These are phyloP conservation scores for Hemicentrotus pulcherrimus DNA, from an alignment of 35 echinoderm and acorn worm species.

Conservation along the genomic window DNA sequence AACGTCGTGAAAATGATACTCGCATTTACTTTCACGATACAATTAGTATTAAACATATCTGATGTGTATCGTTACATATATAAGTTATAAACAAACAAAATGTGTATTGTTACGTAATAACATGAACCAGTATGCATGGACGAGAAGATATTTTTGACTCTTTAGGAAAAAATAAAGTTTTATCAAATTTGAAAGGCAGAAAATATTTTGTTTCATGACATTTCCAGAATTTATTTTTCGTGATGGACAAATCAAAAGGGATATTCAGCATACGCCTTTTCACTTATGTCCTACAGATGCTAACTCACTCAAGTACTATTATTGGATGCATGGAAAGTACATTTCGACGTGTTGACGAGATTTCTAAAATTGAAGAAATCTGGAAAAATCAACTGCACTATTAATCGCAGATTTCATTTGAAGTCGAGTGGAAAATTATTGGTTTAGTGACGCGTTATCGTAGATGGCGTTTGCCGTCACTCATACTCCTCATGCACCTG, in stretches of 20 bases:
- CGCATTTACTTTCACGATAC: no score
- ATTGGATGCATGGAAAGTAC: neutral
- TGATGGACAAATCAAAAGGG: neutral
- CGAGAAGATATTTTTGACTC: neutral
- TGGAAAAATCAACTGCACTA: neutral
- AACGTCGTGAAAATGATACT: no score
- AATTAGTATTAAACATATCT: no score
- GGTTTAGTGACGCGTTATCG: neutral
- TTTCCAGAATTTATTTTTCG: neutral
- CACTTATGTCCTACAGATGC: neutral
- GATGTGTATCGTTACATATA: no score
- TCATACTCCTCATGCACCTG: neutral
- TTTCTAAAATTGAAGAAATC: slow-evolving; percentile 11
- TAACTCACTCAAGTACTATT: neutral
- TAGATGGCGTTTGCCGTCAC: slow-evolving; percentile 25
- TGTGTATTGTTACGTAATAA: neutral
- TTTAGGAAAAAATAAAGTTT: neutral
- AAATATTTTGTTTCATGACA: neutral
- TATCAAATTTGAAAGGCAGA: neutral
- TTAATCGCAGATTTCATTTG: slow-evolving; percentile 26
- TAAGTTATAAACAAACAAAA: neutral
- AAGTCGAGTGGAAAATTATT: neutral
- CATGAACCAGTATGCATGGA: neutral
- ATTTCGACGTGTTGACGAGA: neutral
- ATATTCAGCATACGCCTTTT: neutral